These are phyloP conservation scores for Phymorhynchus buccinoides DNA, from an alignment of 1,140 invertebrate species.

Conservation along the genomic window DNA sequence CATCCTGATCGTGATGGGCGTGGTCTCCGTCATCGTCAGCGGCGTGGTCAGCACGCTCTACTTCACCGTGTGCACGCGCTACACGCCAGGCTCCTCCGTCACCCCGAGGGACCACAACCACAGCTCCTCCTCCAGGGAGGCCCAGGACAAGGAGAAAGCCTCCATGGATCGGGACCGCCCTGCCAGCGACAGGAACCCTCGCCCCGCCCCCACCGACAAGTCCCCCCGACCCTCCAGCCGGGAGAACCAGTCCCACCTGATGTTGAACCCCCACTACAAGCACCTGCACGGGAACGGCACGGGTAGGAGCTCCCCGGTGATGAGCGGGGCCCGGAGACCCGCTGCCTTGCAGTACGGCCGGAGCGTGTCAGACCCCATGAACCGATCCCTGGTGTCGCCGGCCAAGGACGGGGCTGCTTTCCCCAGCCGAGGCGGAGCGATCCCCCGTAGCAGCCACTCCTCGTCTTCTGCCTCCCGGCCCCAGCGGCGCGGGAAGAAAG, in stretches of 20 bases:
- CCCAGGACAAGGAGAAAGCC: neutral
- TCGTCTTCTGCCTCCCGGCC: neutral
- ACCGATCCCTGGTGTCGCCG: neutral
- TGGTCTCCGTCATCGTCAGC: slow-evolving; percentile 41
- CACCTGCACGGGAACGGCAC: slow-evolving; percentile 10
- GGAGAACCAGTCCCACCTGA: neutral
- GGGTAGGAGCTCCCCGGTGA: neutral
- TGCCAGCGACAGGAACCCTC: neutral
- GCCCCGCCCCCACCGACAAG: too few relatives aligned
- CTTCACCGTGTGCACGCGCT: slow-evolving; percentile 44
- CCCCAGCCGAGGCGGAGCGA: neutral
- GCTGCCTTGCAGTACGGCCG: neutral
- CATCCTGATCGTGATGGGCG: slow-evolving; percentile 50
- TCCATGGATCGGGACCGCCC: neutral
- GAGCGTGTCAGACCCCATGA: neutral
- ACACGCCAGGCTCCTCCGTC: neutral
- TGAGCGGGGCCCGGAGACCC: neutral
- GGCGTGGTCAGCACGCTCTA: slow-evolving; percentile 47
- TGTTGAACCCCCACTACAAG: neutral
- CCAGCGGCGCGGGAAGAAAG: neutral
- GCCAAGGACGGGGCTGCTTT: neutral
- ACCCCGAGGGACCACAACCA: neutral
- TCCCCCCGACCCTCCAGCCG: too few relatives aligned
- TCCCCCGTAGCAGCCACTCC: neutral
- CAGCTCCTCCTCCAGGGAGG: neutral